phyloP scores from a whole-genome alignment of 2,113 vertebrate genomes.

The Pterophyllum scalare region DNA sequence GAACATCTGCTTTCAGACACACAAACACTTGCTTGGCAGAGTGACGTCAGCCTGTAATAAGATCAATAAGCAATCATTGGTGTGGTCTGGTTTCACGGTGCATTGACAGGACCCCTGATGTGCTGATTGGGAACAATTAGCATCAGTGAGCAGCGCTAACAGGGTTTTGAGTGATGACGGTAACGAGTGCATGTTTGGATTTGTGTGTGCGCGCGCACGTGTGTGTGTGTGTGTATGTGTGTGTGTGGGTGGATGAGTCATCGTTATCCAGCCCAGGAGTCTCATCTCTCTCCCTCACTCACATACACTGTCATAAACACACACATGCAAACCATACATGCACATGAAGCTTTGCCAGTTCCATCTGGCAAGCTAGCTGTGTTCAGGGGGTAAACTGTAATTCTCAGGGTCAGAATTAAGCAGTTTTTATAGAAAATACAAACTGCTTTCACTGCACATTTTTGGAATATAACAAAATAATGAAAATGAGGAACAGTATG shows the following conservation, averaged over 20 bases:
- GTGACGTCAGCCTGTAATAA: conserved; percentile 58
- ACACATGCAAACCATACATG: conserved; percentile 22
- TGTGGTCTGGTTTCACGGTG: conserved; percentile 61
- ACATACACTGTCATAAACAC: conserved; percentile 22
- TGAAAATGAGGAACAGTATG: background rate
- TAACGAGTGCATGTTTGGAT: conserved; percentile 49
- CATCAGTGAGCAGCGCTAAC: conserved; percentile 58
- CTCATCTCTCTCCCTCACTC: conserved; percentile 16
- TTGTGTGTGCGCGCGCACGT: conserved; percentile 24
- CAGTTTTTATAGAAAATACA: conserved; percentile 16
- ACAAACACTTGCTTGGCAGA: conserved; percentile 10
- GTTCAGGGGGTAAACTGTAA: conserved; percentile 45
- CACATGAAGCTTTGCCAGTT: conserved; percentile 52
- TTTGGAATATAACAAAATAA: background rate
- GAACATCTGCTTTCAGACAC: conserved; percentile 10
- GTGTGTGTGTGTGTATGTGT: background rate
- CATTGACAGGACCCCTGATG: conserved; percentile 61
- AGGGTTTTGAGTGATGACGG: conserved; percentile 61
- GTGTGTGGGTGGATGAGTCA: conserved; percentile 60
- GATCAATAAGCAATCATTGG: conserved; percentile 69
- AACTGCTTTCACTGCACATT: background rate
- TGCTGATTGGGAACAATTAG: conserved; percentile 69
- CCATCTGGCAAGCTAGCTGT: conserved; percentile 42
- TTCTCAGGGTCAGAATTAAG: conserved; percentile 26
- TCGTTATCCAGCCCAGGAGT: conserved; percentile 53